Base-by-base conservation (phyloP, 2,797 vertebrate genomes). In the Discoglossus pictus region DNA sequence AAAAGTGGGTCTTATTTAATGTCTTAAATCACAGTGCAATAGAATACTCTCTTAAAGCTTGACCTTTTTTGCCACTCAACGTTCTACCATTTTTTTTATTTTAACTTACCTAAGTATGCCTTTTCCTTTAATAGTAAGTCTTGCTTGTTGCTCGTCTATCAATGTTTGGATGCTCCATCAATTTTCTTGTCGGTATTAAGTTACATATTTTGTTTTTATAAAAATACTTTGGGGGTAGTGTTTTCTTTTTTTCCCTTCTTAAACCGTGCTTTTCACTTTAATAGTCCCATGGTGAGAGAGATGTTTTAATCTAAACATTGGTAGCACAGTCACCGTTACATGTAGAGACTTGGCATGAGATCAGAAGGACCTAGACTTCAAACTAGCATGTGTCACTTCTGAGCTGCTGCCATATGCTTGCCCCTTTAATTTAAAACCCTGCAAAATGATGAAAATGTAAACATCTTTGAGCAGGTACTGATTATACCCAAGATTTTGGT, bases 361-460 rank as follows among this genome's bases (percentile, higher is more conserved):
- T 62, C 8, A 70, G 34, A 58, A 59, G 16, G 27, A 16, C 18
- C 18, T 13, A 13, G 2, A n/a, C 20, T 58, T 24, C 36, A 58
- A 42, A n/a, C 42, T 21, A 46, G 23, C 13, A 23, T 7, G 23
- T 36, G 43, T 50, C 44, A 34, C 42, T 24, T 35, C 16, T 35
- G 44, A 35, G 59, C 20, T 46, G 12, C 43, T 39, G 61, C 46
- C 23, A 47, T 34, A 6, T 27, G 23, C 7, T 48, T 38, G 1
- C 12, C 34, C 17, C 34, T 21, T 40, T 24, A 48, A 15, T 8
- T 65, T 35, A 46, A 36, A 24, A 24, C 5, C 2, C 13, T 17
- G 34, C 40, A 25, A 54, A 25, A 40, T 38, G 50, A 60, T 18
- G 55, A 35, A 47, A 42, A 31, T 52, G 46, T 52, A 68, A 68